Conservation (phyloP, 2,113 vertebrate genomes). For the Spea multiplicata region DNA sequence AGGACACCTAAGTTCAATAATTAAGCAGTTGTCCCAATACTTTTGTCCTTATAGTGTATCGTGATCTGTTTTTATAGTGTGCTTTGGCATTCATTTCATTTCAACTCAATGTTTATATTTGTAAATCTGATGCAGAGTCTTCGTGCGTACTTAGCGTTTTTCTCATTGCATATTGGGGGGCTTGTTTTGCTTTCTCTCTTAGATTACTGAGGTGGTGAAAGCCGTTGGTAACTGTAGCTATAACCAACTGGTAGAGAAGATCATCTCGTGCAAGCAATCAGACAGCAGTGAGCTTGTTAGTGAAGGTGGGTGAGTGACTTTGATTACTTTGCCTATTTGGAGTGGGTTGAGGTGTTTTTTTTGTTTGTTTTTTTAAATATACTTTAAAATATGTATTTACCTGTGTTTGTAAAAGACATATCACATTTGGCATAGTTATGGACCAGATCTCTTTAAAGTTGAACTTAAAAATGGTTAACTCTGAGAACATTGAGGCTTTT, state of each 20-base stretch:
- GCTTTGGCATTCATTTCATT: neutral
- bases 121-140: neutral
- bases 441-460: too few species aligned
- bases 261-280: constrained; percentile 96
- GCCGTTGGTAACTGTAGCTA: constrained; percentile 98
- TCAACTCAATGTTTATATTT: neutral
- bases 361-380: too few species aligned
- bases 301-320: constrained; percentile 78
- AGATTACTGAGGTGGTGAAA: constrained; percentile 92
- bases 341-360: too few species aligned
- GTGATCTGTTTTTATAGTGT: neutral
- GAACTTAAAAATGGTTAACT: too few species aligned
- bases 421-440: too few species aligned
- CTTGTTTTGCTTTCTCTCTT: constrained; percentile 50
- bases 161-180: neutral
- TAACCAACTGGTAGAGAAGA: constrained; percentile 98
- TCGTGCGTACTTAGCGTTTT: neutral
- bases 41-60: too few species aligned
- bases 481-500: too few species aligned
- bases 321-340: neutral
- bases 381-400: too few species aligned
- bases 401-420: too few species aligned
- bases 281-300: constrained; percentile 91
- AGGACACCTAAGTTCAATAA: too few species aligned
- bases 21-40: too few species aligned